Evolutionary conservation across 2,888 invertebrate species (phyloP), one percentile per base, ranked within the genome.

Genomic region (Drosophila paucipuncta): DNA sequence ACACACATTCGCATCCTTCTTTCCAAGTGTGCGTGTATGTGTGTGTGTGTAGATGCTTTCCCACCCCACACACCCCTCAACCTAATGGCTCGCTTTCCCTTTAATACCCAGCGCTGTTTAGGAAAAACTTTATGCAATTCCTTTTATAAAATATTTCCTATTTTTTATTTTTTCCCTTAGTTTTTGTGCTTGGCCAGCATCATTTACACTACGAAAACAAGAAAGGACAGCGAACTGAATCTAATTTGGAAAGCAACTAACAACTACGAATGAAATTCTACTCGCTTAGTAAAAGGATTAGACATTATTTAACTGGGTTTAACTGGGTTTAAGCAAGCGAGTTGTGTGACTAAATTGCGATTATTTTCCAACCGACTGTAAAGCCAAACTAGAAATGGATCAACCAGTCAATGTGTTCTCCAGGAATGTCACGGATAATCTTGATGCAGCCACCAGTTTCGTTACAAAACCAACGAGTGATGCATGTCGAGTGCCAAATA

Each of bases 91-190:
- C 41, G 63, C 68, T 58, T 70, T 64, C 68, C 25, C 78, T 75
- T 85, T 82, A 84, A 82, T 76, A 71, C 74, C 78, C 64, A 61
- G 58, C 59, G 68, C 81, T 76, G 73, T 76, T 81, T 73, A 69
- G 65, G 50, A 58, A 68, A 74, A 83, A 85, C 74, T 83, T 85
- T 75, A 76, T 85, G 86, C 86, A 83, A 81, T 87, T 78, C 72
- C 79, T 86, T 82, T 80, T 81, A 74, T 78, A 86, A 88, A 86
- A 86, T 82, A 80, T 80, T 80, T 77, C 53, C 43, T 7, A 41
- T 52, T 52, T 30, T 30, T 69, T 65, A 33, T 53, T 28, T 54
- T 53, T 53, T 53, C 53, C 22, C 43, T 58, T 25, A 53, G 60
- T 70, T 59, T 62, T 63, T 61, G 39, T 62, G 41, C 65, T 67